These are phyloP conservation scores for Pithys albifrons DNA, from an alignment of 2,113 vertebrate species.

Conservation along the genomic window DNA sequence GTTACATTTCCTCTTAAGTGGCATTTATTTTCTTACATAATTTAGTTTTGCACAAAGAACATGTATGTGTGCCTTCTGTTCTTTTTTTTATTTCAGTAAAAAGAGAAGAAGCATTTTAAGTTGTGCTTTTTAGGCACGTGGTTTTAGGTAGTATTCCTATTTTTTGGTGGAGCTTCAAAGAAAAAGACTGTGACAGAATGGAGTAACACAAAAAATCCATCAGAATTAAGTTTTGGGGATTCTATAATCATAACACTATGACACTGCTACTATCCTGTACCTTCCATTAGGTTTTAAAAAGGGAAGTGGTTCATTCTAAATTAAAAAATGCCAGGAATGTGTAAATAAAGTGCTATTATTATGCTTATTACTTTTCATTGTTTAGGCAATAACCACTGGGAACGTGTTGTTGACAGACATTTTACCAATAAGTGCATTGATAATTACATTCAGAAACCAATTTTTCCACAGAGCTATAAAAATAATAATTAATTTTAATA, in stretches of 20 bases:
- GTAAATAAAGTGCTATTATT: background rate
- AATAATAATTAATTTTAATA: no score
- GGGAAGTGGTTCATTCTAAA: background rate
- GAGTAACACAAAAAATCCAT: background rate
- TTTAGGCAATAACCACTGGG: background rate
- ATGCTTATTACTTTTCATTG: background rate
- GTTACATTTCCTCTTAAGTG: slow-evolving; percentile 73
- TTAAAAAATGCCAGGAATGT: background rate
- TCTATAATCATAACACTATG: background rate
- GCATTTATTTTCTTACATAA: slow-evolving; percentile 69
- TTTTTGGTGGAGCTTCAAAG: background rate
- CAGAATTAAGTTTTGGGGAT: background rate
- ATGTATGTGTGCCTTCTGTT: background rate
- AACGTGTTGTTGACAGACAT: background rate
- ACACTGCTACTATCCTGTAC: background rate
- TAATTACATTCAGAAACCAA: background rate
- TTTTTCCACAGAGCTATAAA: background rate
- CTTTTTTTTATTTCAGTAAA: background rate
- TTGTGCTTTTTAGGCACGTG: background rate
- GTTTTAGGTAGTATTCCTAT: background rate
- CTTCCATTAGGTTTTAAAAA: background rate
- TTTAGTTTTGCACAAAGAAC: slow-evolving; percentile 59
- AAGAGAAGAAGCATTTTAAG: slow-evolving; percentile 26
- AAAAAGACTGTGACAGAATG: background rate
- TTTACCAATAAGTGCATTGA: background rate